Percentiles rank a stretch among this genome's conserved stretches.
These are phyloP conservation scores for Lepidochitona cinerea DNA, from an alignment of 2,888 invertebrate species.

Conservation along the genomic window DNA sequence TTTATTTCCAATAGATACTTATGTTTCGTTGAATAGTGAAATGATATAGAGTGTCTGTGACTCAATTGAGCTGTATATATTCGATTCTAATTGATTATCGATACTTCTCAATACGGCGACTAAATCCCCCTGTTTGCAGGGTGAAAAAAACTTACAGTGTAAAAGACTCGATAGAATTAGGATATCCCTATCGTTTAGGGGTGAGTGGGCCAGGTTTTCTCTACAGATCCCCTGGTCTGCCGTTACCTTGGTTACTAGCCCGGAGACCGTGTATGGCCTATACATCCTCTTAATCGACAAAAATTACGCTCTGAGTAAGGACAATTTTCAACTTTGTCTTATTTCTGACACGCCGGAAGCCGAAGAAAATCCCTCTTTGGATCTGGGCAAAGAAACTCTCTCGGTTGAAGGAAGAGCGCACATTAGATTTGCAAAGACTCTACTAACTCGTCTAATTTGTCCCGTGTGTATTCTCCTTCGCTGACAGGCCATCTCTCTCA, in stretches of 20 bases:
- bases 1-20: not conserved
- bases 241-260: not conserved
- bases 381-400: not conserved
- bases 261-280: not conserved
- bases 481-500: not conserved
- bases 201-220: not conserved
- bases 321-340: conserved; percentile 9
- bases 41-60: not conserved
- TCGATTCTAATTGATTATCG: not conserved
- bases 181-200: not conserved
- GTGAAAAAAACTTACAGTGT: not conserved
- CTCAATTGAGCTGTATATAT: not conserved
- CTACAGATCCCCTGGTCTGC: not conserved
- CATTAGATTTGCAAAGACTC: conserved; percentile 7
- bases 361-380: not conserved
- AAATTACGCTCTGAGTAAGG: conserved; percentile 2
- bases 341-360: conserved; percentile 4
- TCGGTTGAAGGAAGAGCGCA: not conserved
- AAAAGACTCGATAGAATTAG: not conserved
- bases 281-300: conserved; percentile 1
- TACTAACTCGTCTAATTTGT: conserved; percentile 6
- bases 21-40: not conserved
- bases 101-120: not conserved
- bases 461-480: not conserved
- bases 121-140: conserved; percentile 7